These are phyloP conservation scores for Syrmaticus mikado DNA, from an alignment of 2,113 vertebrate species.

Conservation along the genomic window DNA sequence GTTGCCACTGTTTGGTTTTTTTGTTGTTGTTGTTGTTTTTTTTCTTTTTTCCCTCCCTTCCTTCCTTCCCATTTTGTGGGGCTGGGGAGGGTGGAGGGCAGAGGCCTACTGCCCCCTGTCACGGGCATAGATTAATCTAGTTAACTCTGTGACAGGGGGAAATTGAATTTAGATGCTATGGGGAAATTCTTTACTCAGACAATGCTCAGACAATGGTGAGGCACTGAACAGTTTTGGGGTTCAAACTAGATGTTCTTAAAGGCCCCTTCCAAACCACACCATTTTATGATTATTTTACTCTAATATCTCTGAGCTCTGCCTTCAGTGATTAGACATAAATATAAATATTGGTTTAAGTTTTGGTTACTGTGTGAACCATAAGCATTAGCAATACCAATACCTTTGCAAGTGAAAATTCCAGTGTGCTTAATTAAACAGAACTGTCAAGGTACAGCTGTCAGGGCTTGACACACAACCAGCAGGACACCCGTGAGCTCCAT, in stretches of 20 bases:
- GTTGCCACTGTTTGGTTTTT: no score
- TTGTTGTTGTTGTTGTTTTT: no score
- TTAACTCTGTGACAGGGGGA: no score
- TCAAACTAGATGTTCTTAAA: not conserved
- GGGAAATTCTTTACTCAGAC: no score
- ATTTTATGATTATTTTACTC: not conserved
- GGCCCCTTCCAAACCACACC: not conserved
- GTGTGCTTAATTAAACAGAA: not conserved
- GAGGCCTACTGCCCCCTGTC: no score
- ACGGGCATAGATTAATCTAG: no score
- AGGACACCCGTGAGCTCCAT: not conserved
- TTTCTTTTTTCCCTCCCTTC: no score
- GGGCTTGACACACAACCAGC: fast-evolving
- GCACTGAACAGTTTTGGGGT: no score
- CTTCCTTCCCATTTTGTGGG: no score
- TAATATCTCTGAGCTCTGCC: not conserved
- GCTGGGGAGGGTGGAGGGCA: no score
- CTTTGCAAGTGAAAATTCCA: not conserved
- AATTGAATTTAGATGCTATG: no score
- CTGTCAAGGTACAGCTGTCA: not conserved
- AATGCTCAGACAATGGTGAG: no score
- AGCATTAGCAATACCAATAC: not conserved
- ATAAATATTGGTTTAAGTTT: not conserved
- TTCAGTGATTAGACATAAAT: not conserved
- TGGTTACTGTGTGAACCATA: not conserved